Evolutionary conservation across 2,888 invertebrate genomes (phyloP), one percentile per base, ranked within the genome.

Genomic region (Myopa tessellatipennis): DNA sequence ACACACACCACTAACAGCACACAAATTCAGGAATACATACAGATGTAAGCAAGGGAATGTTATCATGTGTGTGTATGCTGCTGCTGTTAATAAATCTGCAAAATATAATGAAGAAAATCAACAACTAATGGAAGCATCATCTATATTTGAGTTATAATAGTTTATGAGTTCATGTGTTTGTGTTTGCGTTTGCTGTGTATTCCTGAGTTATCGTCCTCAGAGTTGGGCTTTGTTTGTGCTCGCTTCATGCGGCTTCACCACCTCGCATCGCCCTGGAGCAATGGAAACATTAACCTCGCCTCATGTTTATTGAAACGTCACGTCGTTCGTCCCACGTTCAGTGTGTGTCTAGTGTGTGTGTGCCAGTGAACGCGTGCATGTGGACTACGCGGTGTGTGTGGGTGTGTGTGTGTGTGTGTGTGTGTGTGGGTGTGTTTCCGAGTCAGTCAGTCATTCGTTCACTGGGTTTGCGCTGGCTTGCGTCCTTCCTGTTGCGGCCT

Each of bases 71-170:
- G 68, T 65, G 18, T 73, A n/a, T 40, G 65, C n/a, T 76, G 70
- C 40, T 70, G 71, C 63, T 77, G 76, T 65, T 77, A 63, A 72
- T 60, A 70, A 76, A 70, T 76, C 76, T 70, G 69, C 63, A 76
- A n/a, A 71, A 76, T 34, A 71, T 63, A 71, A 61, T 26, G 61
- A 61, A 8, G 8, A 71, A 45, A 78, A 61, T 76, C 67, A 78
- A 74, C 76, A 50, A 69, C 69, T 69, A 10, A 69, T 34, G 18
- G 18, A 26, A 40, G 40, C 40, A 40, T 40, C 40, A 67, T 14
- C 67, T n/a, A n/a, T 36, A 40, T 40, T 67, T n/a, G n/a, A 36
- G 50, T 55, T 16, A n/a, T n/a, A n/a, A n/a, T n/a, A 52, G 34
- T 16, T 45, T 45, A 26, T 70, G 58, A 45, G 52, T 16, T 34